A percentile compares a stretch with the other conserved stretches of the same genome.
These are phyloP conservation scores for Loripinus fragilis DNA, from an alignment of 2,888 invertebrate species.

Conservation along the genomic window DNA sequence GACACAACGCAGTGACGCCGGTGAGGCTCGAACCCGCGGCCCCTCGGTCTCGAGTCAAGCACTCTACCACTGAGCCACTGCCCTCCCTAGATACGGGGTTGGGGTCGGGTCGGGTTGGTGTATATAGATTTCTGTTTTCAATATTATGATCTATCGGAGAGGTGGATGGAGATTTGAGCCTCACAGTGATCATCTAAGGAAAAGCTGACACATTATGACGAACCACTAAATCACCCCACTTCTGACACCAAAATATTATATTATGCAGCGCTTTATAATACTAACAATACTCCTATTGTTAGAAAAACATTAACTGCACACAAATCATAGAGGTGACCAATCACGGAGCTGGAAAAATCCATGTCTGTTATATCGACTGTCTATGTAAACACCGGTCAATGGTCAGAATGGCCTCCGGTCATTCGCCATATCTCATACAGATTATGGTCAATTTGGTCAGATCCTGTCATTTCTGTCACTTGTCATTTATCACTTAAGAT, in stretches of 20 bases:
- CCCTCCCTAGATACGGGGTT: too few species aligned
- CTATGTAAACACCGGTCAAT: not conserved
- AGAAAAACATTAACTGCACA: not conserved
- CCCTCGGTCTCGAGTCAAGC: too few species aligned
- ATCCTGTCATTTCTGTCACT: constrained; percentile 13
- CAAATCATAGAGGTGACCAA: not conserved
- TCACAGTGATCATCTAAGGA: too few species aligned
- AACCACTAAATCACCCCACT: not conserved
- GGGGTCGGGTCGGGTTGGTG: too few species aligned
- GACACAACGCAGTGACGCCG: too few species aligned
- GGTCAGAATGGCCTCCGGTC: constrained; percentile 12
- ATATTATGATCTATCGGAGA: too few species aligned
- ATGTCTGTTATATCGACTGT: too few species aligned
- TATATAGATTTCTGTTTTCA: too few species aligned
- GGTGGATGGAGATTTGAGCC: too few species aligned
- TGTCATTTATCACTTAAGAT: constrained; percentile 22
- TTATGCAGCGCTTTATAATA: not conserved
- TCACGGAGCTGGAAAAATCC: not conserved
- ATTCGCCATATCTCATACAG: not conserved
- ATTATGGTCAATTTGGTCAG: constrained; percentile 18
- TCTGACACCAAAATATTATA: constrained; percentile 1
- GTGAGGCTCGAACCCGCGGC: too few species aligned
- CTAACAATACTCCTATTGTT: constrained; percentile 9
- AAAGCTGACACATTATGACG: too few species aligned
- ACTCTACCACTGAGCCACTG: too few species aligned